phyloP scores from a whole-genome alignment of 2,888 invertebrate species.

The Nebria brevicollis region DNA sequence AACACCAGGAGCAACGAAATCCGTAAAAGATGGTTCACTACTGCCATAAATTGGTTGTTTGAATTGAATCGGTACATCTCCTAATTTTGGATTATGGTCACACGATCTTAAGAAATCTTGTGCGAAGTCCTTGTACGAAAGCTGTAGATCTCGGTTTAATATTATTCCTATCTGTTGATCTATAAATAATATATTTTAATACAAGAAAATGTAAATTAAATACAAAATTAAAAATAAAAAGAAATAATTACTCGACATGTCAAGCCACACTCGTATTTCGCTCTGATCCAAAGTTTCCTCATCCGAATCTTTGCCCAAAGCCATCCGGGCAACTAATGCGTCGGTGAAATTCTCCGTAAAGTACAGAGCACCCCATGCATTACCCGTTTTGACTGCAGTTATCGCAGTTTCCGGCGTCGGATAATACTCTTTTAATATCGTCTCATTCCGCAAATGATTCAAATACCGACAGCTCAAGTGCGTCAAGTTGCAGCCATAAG shows the following conservation, averaged over 20 bases:
- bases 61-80: constrained; percentile 90
- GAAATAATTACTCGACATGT: constrained; percentile 81
- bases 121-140: constrained; percentile 88
- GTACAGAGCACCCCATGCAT: constrained; percentile 89
- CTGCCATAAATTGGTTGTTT: constrained; percentile 89
- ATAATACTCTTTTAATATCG: constrained; percentile 78
- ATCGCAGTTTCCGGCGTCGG: constrained; percentile 73
- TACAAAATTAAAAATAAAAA: not conserved
- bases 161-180: constrained; percentile 94
- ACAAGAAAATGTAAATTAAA: too few species aligned
- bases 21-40: constrained; percentile 91
- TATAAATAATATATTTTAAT: constrained; percentile 55
- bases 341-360: constrained; percentile 92
- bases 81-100: constrained; percentile 83
- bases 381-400: constrained; percentile 77
- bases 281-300: constrained; percentile 88
- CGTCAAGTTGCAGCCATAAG: constrained; percentile 74
- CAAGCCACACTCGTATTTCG: constrained; percentile 88
- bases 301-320: constrained; percentile 83
- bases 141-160: constrained; percentile 85
- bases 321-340: constrained; percentile 83
- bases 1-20: constrained; percentile 96
- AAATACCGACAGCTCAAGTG: constrained; percentile 85
- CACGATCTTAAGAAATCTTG: constrained; percentile 77
- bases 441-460: constrained; percentile 75